A percentile compares a stretch with the other conserved stretches of the same genome.
These are phyloP conservation scores for Xiphydria camelus DNA, from an alignment of 2,888 invertebrate genomes.

Conservation along the genomic window DNA sequence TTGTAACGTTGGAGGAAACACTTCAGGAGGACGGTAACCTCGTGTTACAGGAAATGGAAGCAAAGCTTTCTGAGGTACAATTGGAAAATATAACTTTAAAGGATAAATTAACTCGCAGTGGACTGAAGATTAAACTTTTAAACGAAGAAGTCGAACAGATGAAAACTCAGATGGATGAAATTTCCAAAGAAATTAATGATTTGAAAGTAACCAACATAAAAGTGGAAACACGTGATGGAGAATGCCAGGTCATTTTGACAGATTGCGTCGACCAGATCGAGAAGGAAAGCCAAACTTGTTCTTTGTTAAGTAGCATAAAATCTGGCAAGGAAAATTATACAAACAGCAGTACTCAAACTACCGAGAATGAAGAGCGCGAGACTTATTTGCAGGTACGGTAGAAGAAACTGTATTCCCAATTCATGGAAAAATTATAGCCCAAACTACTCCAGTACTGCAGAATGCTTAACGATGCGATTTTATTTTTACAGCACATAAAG, in stretches of 20 bases:
- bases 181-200: not conserved
- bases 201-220: not conserved
- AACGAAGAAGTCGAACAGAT: slow-evolving; percentile 26
- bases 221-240: not conserved
- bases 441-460: not conserved
- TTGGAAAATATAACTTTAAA: slow-evolving; percentile 30
- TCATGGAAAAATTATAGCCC: no score
- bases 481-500: not conserved
- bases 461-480: not conserved
- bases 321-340: not conserved
- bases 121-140: slow-evolving; percentile 24
- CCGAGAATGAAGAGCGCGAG: not conserved
- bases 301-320: no score
- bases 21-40: not conserved
- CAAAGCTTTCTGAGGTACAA: slow-evolving; percentile 12
- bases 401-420: slow-evolving; percentile 3
- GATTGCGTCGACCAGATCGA: not conserved
- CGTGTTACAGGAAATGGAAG: slow-evolving; percentile 10
- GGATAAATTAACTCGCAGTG: slow-evolving; percentile 25
- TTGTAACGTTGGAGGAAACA: not conserved
- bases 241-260: not conserved
- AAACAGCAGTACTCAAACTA: not conserved
- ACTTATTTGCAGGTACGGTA: slow-evolving; percentile 2
- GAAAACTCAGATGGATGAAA: slow-evolving; percentile 26
- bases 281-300: not conserved